A percentile compares a stretch with the other conserved stretches of the same genome.
These are phyloP conservation scores for Calvadosia cruxmelitensis DNA, from an alignment of 30 jellyfish, hydroid and myxozoan genomes.

Conservation along the genomic window DNA sequence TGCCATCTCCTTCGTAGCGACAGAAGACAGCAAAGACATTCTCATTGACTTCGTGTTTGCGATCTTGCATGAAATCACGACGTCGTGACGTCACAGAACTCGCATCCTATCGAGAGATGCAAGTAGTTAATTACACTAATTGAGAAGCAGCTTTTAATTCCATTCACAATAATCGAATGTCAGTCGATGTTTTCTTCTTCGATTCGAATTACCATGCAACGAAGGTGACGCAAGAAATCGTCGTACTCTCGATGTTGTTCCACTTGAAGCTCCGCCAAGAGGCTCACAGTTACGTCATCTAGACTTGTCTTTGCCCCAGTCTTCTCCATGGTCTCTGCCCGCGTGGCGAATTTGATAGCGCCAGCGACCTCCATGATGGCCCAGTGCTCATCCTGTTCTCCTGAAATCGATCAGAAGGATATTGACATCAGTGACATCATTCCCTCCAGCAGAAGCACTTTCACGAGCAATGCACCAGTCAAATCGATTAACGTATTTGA, in stretches of 20 bases:
- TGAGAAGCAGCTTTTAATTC: neutral
- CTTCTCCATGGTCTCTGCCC: conserved; percentile 20
- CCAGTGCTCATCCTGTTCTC: conserved; percentile 91
- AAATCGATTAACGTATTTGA: too few species aligned
- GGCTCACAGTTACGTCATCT: conserved; percentile 49
- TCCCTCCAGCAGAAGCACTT: too few species aligned
- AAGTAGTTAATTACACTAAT: too few species aligned
- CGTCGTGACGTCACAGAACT: conserved; percentile 22
- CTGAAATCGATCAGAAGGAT: conserved; percentile 12
- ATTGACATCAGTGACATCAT: too few species aligned
- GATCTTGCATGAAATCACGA: conserved; percentile 22
- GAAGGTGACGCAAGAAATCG: conserved; percentile 17
- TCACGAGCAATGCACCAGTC: too few species aligned
- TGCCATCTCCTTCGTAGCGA: conserved; percentile 47
- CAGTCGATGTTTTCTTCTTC: too few species aligned
- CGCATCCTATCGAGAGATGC: too few species aligned
- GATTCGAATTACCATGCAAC: conserved; percentile 30
- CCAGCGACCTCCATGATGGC: conserved; percentile 92
- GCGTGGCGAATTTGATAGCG: conserved; percentile 48
- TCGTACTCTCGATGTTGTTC: conserved; percentile 61
- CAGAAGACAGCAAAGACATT: conserved; percentile 63
- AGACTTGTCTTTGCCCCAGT: conserved; percentile 5
- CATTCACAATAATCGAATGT: too few species aligned
- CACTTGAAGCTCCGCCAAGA: conserved; percentile 86
- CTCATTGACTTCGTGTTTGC: conserved; percentile 31